phyloP scores from a whole-genome alignment of 2,113 vertebrate species.

The Ellobius talpinus region DNA sequence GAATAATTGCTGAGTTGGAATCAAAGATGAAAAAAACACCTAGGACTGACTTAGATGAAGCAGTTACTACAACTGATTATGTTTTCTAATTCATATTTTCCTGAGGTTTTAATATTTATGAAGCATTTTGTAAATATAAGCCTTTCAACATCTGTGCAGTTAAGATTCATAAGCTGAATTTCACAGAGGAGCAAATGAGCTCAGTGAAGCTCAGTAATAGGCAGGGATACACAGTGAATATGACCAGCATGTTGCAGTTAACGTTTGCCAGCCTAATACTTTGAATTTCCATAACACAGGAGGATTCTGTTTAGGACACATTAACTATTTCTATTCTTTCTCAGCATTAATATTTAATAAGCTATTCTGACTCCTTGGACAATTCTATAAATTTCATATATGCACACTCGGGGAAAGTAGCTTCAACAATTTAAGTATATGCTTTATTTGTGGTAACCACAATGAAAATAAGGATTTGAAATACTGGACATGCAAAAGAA shows the following conservation, averaged over 20 bases:
- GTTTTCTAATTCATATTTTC: constrained; percentile 6
- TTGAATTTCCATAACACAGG: not conserved
- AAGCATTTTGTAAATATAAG: constrained; percentile 45
- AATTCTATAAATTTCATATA: not conserved
- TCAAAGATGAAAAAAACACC: not conserved
- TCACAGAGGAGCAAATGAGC: constrained; percentile 36
- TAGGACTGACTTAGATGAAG: not conserved
- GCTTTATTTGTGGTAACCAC: not conserved
- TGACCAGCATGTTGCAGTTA: not conserved
- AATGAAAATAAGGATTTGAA: constrained; percentile 38
- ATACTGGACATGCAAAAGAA: not conserved
- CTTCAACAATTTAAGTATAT: not conserved
- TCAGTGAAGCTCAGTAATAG: not conserved
- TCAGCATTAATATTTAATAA: not conserved
- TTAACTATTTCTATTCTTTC: not conserved
- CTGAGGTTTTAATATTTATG: constrained; percentile 32
- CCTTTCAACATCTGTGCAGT: not conserved
- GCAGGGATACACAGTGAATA: not conserved
- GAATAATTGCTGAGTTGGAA: not conserved
- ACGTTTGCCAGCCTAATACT: not conserved
- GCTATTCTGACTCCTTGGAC: not conserved
- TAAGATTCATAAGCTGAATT: constrained; percentile 12
- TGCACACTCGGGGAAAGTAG: not conserved
- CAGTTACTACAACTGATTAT: not conserved
- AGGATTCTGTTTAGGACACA: not conserved